Base-by-base conservation (phyloP, 23 tunicate species). In the Phallusia fumigata region DNA sequence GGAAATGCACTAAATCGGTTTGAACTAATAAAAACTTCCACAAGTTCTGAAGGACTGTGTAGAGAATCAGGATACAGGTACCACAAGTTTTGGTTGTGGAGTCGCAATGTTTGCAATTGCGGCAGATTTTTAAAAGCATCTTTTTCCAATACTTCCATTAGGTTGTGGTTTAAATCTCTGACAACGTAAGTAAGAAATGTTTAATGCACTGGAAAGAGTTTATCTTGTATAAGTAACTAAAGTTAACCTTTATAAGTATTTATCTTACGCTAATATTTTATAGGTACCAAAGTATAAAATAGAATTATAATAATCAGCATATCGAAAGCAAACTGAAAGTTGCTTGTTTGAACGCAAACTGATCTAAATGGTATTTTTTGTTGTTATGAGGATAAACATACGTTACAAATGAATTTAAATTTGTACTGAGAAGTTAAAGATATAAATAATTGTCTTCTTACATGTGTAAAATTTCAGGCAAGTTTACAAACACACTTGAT, bases 81-180 rank as follows among this genome's bases (percentile, higher is more conserved):
- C 65, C 34, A 32, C 21, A 82, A 64, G 12, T 52, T 40, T 34
- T 82, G 85, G 50, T 82, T 82, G 64, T 82, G 85, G 32, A 82
- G 78, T 33, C 77, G 77, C 36, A 82, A 32, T 33, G 78, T 32
- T 35, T 30, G 15, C 0, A 82, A 15, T 16, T 82, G 35, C 11
- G 78, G 53, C n/a, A 65, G 58, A 31, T 65, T 36, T 12, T 32
- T 36, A 69, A 82, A 82, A 16, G 78, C 32, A 21, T 32, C 19
- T 30, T 74, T 22, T 36, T 69, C 30, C 33, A 82, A 22, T 69
- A 30, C 78, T 0, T 75, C 65, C 85, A 82, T 82, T 65, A 0
- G 10, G 85, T 82, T 82, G 78, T 82, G 78, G 32, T 74, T 65
- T 28, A 82, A 32, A 65, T 82, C 85, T 40, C 85, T 82, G 36